These are phyloP conservation scores for Naja naja DNA, from an alignment of 2,113 vertebrate species.

Conservation along the genomic window DNA sequence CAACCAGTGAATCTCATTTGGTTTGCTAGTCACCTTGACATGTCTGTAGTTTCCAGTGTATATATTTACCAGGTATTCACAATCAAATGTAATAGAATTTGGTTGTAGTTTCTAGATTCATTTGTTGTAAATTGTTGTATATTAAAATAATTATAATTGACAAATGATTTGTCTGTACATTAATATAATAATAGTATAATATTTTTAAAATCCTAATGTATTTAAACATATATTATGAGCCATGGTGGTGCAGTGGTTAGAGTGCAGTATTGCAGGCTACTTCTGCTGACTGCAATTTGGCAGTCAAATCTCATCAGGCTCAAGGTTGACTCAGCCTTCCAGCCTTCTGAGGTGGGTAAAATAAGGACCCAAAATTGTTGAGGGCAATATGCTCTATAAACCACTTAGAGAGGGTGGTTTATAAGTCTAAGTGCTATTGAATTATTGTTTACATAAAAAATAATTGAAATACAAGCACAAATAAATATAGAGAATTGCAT, in stretches of 20 bases:
- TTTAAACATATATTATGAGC: neutral
- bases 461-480: constrained; percentile 49
- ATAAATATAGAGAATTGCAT: constrained; percentile 31
- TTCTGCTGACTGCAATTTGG: too few relatives aligned
- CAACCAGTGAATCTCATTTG: neutral
- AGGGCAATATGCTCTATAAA: too few relatives aligned
- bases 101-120: neutral
- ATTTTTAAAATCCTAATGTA: neutral
- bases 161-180: neutral
- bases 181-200: neutral
- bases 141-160: neutral
- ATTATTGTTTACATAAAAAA: constrained; percentile 59
- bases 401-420: too few relatives aligned
- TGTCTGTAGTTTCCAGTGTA: neutral
- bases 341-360: too few relatives aligned
- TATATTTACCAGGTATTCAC: neutral
- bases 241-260: too few relatives aligned
- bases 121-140: neutral
- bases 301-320: too few relatives aligned
- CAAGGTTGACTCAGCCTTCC: too few relatives aligned
- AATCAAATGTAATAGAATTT: neutral
- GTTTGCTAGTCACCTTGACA: neutral
- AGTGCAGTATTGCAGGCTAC: too few relatives aligned
- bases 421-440: neutral
- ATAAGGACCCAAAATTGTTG: too few relatives aligned